Conservation (phyloP, 2,797 vertebrate genomes). For the Lerista edwardsae region DNA sequence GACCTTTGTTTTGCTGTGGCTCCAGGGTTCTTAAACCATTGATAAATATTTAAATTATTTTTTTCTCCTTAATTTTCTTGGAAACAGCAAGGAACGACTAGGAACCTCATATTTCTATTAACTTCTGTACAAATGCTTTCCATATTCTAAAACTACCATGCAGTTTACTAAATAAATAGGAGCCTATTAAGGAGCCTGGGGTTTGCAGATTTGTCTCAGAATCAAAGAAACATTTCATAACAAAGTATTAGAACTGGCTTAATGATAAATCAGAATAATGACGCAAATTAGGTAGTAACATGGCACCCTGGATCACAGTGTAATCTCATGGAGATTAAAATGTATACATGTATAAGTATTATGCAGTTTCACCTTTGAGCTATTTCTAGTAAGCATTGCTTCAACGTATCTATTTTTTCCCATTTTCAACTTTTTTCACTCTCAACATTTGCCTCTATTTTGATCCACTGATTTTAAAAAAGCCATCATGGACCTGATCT, state of each 20-base stretch:
- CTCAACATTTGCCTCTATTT: constrained; percentile 18
- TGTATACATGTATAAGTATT: constrained; percentile 69
- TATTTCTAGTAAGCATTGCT: constrained; percentile 63
- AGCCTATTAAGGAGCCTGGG: constrained; percentile 59
- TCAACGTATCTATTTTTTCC: constrained; percentile 45
- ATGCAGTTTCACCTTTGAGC: constrained; percentile 67
- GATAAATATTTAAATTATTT: constrained; percentile 32
- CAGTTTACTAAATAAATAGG: constrained; percentile 72
- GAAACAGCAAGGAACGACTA: constrained; percentile 40
- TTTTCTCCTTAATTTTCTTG: constrained; percentile 40
- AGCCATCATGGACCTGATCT: not conserved
- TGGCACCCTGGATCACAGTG: constrained; percentile 79
- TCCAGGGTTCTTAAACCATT: constrained; percentile 50
- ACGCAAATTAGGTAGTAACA: constrained; percentile 66
- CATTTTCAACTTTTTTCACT: constrained; percentile 37
- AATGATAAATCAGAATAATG: constrained; percentile 66
- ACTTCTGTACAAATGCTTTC: constrained; percentile 57
- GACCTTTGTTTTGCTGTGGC: constrained; percentile 54
- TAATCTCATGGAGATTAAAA: constrained; percentile 79
- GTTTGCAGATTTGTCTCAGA: constrained; percentile 45
- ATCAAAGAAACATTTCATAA: constrained; percentile 60
- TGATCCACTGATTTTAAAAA: constrained; percentile 1
- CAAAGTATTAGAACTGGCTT: constrained; percentile 62
- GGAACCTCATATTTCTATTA: constrained; percentile 35
- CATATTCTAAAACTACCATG: constrained; percentile 29